A percentile compares a stretch with the other conserved stretches of the same genome.
These are phyloP conservation scores for Drosophila nannoptera DNA, from an alignment of 1,140 invertebrate species.

Conservation along the genomic window DNA sequence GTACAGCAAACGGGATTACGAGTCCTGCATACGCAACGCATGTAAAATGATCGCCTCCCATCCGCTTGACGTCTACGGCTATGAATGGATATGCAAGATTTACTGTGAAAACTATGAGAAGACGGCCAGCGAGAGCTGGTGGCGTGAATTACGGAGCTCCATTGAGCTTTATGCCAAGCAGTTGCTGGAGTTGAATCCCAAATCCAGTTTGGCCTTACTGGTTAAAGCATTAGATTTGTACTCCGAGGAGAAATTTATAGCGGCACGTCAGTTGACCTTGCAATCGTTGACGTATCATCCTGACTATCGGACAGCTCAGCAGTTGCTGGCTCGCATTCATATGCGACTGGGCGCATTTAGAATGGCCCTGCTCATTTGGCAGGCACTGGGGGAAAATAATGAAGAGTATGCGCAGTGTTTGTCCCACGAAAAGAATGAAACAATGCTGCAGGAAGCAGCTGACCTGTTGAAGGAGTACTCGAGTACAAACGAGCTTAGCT, in stretches of 20 bases:
- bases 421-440: conserved; percentile 46
- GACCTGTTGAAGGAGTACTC: conserved; percentile 17
- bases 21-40: conserved; percentile 79
- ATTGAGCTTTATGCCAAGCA: conserved; percentile 80
- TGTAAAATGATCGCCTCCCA: conserved; percentile 80
- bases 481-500: conserved; percentile 18
- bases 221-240: conserved; percentile 82
- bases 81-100: conserved; percentile 83
- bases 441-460: conserved; percentile 43
- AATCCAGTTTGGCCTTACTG: conserved; percentile 82
- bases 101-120: conserved; percentile 81
- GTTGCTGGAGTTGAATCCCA: conserved; percentile 80
- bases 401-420: conserved; percentile 54
- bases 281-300: conserved; percentile 62
- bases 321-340: conserved; percentile 64
- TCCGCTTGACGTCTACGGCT: conserved; percentile 80
- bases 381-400: conserved; percentile 36
- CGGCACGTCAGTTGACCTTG: conserved; percentile 81
- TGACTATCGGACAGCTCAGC: conserved; percentile 45
- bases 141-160: conserved; percentile 35
- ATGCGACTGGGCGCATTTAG: conserved; percentile 72
- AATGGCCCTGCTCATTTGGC: conserved; percentile 60
- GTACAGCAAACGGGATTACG: conserved; percentile 80
- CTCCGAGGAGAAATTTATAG: conserved; percentile 80
- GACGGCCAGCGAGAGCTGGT: conserved; percentile 27